Percentiles rank a stretch among this genome's conserved stretches.
Evolutionary conservation across 2,797 vertebrate genomes (phyloP).

Genomic region (Myoxocephalus aenaeus): DNA sequence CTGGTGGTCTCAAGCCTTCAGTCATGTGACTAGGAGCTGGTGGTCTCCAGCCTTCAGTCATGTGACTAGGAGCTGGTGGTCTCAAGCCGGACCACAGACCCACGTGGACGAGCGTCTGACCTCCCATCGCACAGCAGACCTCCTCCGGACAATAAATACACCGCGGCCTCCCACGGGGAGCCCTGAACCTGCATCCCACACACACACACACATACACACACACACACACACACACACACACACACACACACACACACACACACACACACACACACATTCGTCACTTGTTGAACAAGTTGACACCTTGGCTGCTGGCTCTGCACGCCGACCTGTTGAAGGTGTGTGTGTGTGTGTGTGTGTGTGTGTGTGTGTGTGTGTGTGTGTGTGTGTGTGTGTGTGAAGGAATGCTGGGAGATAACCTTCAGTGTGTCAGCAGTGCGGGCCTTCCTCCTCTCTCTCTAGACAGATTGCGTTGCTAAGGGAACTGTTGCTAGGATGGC

Average conservation of each 20-base stretch:
- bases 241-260: too few species aligned
- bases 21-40: too few species aligned
- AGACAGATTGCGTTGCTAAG: slow-evolving; percentile 83
- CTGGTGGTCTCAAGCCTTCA: too few species aligned
- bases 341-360: not conserved
- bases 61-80: too few species aligned
- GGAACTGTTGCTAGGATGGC: slow-evolving; percentile 84
- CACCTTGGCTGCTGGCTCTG: not conserved
- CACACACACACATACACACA: too few species aligned
- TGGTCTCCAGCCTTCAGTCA: too few species aligned
- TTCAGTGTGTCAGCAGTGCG: slow-evolving; percentile 71
- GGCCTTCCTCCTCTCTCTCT: slow-evolving; percentile 74
- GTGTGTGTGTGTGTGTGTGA: slow-evolving; percentile 31
- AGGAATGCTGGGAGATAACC: slow-evolving; percentile 73
- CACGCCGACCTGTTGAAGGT: slow-evolving; percentile 39
- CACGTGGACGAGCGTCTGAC: too few species aligned
- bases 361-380: slow-evolving; percentile 15
- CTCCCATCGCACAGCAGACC: too few species aligned
- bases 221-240: too few species aligned
- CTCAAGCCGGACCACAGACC: too few species aligned
- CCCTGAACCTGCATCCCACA: too few species aligned
- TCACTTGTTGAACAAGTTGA: slow-evolving; percentile 47
- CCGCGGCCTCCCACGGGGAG: slow-evolving; percentile 27
- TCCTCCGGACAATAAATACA: slow-evolving; percentile 52
- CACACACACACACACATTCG: not conserved